A percentile compares a stretch with the other conserved stretches of the same genome.
Evolutionary conservation across 2,113 vertebrate genomes (phyloP).

Genomic region (Zootoca vivipara): DNA sequence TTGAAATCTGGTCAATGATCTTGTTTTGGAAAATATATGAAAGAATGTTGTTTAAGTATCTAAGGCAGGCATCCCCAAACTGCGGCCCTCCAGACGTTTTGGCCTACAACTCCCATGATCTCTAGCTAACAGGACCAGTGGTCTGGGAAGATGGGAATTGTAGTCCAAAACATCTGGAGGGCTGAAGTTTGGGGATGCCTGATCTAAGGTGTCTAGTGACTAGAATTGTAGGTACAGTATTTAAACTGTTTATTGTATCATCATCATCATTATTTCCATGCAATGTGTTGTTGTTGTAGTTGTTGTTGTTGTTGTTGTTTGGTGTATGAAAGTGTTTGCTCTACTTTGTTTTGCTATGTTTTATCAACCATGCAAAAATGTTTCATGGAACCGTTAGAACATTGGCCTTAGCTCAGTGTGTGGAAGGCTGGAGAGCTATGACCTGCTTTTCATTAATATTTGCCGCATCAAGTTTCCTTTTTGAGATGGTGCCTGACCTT

Average conservation of each 20-base stretch:
- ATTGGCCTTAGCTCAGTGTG: neutral
- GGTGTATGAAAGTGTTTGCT: neutral
- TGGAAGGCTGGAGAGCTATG: neutral
- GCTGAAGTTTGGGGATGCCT: too few species aligned
- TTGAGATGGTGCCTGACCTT: neutral
- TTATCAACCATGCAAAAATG: neutral
- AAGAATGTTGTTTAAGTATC: neutral
- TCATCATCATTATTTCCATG: neutral
- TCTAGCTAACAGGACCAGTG: too few species aligned
- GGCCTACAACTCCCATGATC: too few species aligned
- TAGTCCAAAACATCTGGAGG: too few species aligned
- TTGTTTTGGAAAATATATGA: too few species aligned
- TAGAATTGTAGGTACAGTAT: neutral
- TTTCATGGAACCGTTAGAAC: neutral
- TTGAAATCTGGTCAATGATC: neutral
- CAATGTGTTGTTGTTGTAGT: neutral
- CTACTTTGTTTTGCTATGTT: neutral
- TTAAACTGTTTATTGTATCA: neutral
- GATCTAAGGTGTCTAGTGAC: neutral
- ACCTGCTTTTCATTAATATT: neutral
- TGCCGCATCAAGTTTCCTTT: neutral
- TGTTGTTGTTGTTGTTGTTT: neutral
- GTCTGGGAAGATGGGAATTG: too few species aligned
- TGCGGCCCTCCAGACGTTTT: too few species aligned
- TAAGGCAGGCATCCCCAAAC: too few species aligned